These are phyloP conservation scores for Plebejus argus DNA, from an alignment of 2,888 invertebrate genomes.

Conservation along the genomic window DNA sequence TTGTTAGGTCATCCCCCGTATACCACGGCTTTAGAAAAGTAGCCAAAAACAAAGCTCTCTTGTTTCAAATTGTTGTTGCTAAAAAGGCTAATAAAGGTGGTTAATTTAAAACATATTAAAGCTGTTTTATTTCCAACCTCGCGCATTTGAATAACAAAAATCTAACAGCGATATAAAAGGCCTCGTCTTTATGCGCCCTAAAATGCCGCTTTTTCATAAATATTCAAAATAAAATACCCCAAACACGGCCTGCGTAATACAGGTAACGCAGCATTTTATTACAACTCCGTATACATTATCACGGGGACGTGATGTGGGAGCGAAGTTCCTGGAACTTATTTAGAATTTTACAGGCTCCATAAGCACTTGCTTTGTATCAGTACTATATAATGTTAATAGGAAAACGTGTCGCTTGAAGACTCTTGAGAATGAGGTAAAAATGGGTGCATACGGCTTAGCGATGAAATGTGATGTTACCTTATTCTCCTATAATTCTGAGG, in stretches of 20 bases:
- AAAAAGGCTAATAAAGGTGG: constrained; percentile 21
- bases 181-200: constrained; percentile 18
- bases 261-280: constrained; percentile 28
- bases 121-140: constrained; percentile 19
- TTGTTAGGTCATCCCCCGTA: not conserved
- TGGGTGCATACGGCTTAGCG: not conserved
- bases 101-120: constrained; percentile 17
- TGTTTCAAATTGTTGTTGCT: constrained; percentile 27
- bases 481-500: no score
- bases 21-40: not conserved
- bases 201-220: constrained; percentile 29
- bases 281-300: constrained; percentile 29
- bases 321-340: constrained; percentile 11
- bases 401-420: not conserved
- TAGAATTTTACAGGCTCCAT: constrained; percentile 26
- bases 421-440: not conserved
- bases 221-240: constrained; percentile 30
- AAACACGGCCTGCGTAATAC: constrained; percentile 18
- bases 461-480: not conserved
- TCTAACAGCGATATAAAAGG: constrained; percentile 19
- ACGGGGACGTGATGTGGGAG: constrained; percentile 8
- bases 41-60: not conserved
- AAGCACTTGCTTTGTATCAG: constrained; percentile 11
- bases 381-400: constrained; percentile 2
- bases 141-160: constrained; percentile 17